Base-by-base conservation (phyloP, 2,888 invertebrate species). In the Melikaiella ostensackeni region DNA sequence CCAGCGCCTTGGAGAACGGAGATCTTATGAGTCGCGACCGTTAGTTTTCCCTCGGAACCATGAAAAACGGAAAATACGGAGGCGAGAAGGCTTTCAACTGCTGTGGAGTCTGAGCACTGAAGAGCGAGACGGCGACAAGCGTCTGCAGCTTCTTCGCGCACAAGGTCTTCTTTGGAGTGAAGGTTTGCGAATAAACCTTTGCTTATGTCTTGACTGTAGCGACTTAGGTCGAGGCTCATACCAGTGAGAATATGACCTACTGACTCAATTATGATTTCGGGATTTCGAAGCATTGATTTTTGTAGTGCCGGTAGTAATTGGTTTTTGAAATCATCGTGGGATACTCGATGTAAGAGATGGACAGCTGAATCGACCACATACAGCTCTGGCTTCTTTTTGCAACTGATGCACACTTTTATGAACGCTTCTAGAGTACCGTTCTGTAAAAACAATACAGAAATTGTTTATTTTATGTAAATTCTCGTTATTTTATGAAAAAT, bases 271-370 rank as follows among this genome's bases (percentile, higher is more conserved):
- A 97, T 96, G 75, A 97, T 95, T 93, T 99, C 99, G 0, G 99
- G 98, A 92, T 97, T 98, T 74, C 99, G 93, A 38, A 99, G 92
- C 95, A 99, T 96, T 27, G 97, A 95, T 90, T 98, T 98, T 90
- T 98, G 97, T 76, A 98, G 92, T 1, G 97, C 95, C 0, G 98
- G 98, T 80, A 98, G 92, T 62, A 99, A 91, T 8, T 92, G 92
- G 64, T 93, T 94, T 86, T 95, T 95, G 85, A 98, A 97, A 75
- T 96, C 96, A 0, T 93, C 93, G 79, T 94, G 93, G 24, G 92
- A 93, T 19, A 96, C 90, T 77, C 94, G 92, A 21, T 92, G 93
- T 33, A 98, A 92, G 75, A 97, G 92, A 21, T 94, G 94, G 42
- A 93, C 93, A 86, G 96, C 95, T 0, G 94, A 94, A 79, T 93